These are phyloP conservation scores for Coecobrya sp. DNA, from an alignment of 2,888 invertebrate species.

Conservation along the genomic window DNA sequence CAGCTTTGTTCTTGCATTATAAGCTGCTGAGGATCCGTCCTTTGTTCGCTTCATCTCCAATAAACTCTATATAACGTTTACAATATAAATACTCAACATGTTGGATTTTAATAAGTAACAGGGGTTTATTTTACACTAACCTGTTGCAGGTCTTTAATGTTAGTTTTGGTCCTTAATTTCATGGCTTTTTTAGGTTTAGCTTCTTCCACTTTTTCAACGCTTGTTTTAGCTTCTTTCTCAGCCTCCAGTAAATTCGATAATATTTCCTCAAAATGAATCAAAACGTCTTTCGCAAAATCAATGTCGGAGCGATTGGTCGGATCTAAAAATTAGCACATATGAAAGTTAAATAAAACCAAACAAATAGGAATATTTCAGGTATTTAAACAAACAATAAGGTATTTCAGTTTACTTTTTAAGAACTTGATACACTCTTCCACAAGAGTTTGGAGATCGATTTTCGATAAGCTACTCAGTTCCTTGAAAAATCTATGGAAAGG, in stretches of 20 bases:
- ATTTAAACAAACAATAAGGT: too few species aligned
- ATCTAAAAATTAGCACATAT: too few species aligned
- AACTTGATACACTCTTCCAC: slow-evolving; percentile 46
- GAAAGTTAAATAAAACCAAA: neutral
- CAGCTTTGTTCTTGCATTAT: neutral
- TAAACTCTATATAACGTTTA: slow-evolving; percentile 27
- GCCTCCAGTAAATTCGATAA: neutral
- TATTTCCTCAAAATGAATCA: neutral
- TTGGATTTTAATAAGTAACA: too few species aligned
- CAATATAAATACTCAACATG: too few species aligned
- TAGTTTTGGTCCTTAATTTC: neutral
- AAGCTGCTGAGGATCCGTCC: slow-evolving; percentile 30
- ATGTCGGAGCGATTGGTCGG: neutral
- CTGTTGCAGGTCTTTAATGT: slow-evolving; percentile 47
- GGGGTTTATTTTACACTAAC: neutral
- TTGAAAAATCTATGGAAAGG: slow-evolving; percentile 55
- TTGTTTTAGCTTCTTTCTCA: neutral
- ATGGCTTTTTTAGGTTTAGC: neutral
- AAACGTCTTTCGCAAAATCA: neutral
- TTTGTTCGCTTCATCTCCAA: slow-evolving; percentile 33
- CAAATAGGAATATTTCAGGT: too few species aligned
- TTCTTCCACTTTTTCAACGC: neutral
- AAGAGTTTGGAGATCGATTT: neutral
- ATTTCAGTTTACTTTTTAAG: slow-evolving; percentile 54
- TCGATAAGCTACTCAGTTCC: slow-evolving; percentile 26